These are phyloP conservation scores for Drosophila stalkeri DNA, from an alignment of 2,888 invertebrate genomes.

Conservation along the genomic window DNA sequence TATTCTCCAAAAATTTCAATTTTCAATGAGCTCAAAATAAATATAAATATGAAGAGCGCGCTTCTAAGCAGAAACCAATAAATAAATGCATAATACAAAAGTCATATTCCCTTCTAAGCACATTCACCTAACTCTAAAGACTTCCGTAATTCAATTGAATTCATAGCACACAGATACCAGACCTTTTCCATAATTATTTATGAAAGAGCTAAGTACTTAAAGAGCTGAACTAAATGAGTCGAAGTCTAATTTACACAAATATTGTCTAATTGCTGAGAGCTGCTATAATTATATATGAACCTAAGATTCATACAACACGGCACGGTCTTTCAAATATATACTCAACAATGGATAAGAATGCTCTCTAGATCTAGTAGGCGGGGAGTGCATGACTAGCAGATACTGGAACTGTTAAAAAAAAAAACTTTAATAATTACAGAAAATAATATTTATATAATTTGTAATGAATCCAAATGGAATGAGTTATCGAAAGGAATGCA, in stretches of 20 bases:
- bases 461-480: neutral
- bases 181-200: conserved; percentile 27
- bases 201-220: neutral
- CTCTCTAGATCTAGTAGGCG: no score
- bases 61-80: neutral
- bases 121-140: conserved; percentile 9
- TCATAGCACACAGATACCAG: neutral
- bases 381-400: neutral
- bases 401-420: neutral
- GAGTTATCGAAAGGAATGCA: neutral
- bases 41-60: no score
- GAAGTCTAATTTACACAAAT: conserved; percentile 13
- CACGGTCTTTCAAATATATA: neutral
- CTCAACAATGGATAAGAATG: no score
- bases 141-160: conserved; percentile 22
- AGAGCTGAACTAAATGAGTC: conserved; percentile 18
- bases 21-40: neutral
- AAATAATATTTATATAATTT: no score
- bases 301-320: no score
- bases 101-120: neutral
- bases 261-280: conserved; percentile 4
- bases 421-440: no score
- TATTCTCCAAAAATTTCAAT: neutral
- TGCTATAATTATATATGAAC: neutral
- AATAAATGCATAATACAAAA: neutral